Conservation (phyloP, 2,113 vertebrate species). For the Leucopternis melanops region DNA sequence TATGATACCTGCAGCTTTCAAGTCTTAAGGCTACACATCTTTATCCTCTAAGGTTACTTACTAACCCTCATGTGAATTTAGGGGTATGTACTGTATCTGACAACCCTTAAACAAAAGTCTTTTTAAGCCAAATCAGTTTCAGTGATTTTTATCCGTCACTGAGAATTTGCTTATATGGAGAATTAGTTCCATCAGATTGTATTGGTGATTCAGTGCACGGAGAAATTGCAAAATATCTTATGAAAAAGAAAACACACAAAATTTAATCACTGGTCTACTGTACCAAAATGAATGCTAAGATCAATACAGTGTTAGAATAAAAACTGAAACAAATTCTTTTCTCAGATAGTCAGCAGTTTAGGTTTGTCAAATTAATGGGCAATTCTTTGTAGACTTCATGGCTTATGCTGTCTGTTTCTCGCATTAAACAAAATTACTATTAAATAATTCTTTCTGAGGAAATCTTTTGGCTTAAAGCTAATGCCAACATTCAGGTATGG, state of each 20-base stretch:
- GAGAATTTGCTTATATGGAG: background rate
- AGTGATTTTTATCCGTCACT: background rate
- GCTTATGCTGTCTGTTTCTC: background rate
- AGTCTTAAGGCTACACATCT: background rate
- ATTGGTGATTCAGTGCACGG: background rate
- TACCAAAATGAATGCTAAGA: background rate
- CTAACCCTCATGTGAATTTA: background rate
- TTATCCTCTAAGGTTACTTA: background rate
- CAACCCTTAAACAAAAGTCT: background rate
- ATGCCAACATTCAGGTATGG: background rate
- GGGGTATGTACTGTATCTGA: background rate
- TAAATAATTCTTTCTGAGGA: slow-evolving; percentile 39
- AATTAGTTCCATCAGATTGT: background rate
- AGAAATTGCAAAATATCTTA: background rate
- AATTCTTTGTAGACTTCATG: slow-evolving; percentile 1
- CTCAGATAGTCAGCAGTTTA: background rate
- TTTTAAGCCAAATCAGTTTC: background rate
- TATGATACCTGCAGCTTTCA: background rate
- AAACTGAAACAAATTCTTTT: background rate
- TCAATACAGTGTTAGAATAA: slow-evolving; percentile 27
- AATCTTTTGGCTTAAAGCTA: slow-evolving; percentile 13
- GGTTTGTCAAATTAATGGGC: slow-evolving; percentile 24
- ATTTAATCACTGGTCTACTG: background rate
- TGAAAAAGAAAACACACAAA: background rate
- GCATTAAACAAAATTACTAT: slow-evolving; percentile 39